Evolutionary conservation across 2,888 invertebrate species (phyloP).

Genomic region (Caenorhabditis zanzibari): DNA sequence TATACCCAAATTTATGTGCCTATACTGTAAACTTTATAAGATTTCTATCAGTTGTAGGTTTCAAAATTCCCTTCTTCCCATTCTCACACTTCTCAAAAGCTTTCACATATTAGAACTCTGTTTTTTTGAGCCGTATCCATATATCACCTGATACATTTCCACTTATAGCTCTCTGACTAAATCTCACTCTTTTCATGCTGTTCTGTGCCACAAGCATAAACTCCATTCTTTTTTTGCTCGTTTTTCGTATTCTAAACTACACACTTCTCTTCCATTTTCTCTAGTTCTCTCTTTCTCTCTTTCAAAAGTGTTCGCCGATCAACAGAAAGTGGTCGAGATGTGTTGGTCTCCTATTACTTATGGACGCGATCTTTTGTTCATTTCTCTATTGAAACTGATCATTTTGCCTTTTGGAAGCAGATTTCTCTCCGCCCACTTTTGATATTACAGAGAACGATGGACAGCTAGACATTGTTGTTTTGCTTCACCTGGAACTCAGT

Average conservation of each 20-base stretch:
- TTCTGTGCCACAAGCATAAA: neutral
- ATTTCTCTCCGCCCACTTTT: slow-evolving; percentile 13
- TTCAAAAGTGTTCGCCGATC: slow-evolving; percentile 23
- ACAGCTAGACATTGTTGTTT: slow-evolving; percentile 8
- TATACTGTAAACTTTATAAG: no score
- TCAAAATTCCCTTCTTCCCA: no score
- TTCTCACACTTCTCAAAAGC: no score
- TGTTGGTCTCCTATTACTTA: slow-evolving; percentile 29
- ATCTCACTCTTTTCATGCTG: neutral
- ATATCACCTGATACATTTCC: neutral
- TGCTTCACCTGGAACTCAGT: neutral
- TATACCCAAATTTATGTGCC: no score
- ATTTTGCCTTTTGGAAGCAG: slow-evolving; percentile 34
- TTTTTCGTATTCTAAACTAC: slow-evolving; percentile 27
- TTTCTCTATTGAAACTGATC: slow-evolving; percentile 53
- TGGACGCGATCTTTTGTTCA: slow-evolving; percentile 45
- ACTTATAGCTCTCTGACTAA: neutral
- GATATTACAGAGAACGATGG: neutral
- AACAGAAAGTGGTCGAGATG: slow-evolving; percentile 56
- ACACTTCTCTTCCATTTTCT: slow-evolving; percentile 3
- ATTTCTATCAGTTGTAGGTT: neutral
- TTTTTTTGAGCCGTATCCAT: no score
- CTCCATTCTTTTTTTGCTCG: neutral
- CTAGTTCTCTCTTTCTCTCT: slow-evolving; percentile 13
- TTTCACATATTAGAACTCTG: no score